These are phyloP conservation scores for Drosophila lacteicornis DNA, from an alignment of 1,140 invertebrate genomes.

Conservation along the genomic window DNA sequence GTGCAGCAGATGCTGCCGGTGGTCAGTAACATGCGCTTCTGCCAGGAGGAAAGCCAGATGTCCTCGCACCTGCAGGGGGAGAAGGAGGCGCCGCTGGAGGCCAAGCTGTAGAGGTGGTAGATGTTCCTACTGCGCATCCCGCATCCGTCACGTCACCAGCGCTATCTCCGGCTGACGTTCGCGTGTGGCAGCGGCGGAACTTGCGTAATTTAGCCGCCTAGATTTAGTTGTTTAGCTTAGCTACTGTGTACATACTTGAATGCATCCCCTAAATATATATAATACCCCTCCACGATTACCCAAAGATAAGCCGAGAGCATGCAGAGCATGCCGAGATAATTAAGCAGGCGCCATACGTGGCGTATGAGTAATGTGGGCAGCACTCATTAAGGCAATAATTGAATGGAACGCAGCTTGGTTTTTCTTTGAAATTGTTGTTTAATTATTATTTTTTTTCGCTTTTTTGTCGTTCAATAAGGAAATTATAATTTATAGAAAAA, in stretches of 20 bases:
- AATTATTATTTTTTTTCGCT: conserved; percentile 79
- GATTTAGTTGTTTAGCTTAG: conserved; percentile 50
- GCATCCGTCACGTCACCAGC: conserved; percentile 1
- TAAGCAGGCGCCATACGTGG: conserved; percentile 4
- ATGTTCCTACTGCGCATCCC: too few species aligned
- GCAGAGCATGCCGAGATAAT: conserved; percentile 7
- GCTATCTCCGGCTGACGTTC: conserved; percentile 30
- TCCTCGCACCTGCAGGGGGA: conserved; percentile 35
- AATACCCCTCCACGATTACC: conserved; percentile 5
- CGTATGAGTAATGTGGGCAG: conserved; percentile 47
- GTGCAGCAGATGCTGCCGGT: conserved; percentile 70
- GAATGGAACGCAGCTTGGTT: conserved; percentile 20
- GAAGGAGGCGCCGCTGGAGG: conserved; percentile 13
- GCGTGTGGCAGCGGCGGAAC: conserved; percentile 20
- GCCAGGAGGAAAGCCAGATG: conserved; percentile 52
- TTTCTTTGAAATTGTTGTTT: conserved; percentile 80
- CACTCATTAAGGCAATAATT: conserved; percentile 4
- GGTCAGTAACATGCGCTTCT: conserved; percentile 57
- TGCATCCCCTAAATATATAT: conserved; percentile 42
- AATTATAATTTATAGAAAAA: conserved; percentile 85
- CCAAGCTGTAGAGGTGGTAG: conserved; percentile 37
- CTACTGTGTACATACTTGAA: conserved; percentile 47
- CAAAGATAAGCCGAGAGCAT: conserved; percentile 26
- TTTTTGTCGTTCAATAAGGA: conserved; percentile 81
- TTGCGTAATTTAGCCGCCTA: conserved; percentile 40